Base-by-base conservation (phyloP, 2,888 invertebrate genomes). In the Epinotia demarniana region DNA sequence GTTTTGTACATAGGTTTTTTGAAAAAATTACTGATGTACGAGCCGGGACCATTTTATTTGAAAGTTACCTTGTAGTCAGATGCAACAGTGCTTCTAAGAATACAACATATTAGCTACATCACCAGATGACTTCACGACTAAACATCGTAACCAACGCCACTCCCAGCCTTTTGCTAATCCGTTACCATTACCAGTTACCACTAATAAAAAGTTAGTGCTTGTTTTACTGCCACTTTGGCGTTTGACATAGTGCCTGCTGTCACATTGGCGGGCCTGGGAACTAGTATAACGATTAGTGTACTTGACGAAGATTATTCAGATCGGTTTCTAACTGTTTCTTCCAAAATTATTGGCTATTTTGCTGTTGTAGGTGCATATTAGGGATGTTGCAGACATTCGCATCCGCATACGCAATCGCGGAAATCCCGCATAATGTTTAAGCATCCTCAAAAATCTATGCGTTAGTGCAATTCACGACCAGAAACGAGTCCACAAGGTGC, bases 151-250 rank as follows among this genome's bases (percentile, higher is more conserved):
- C 57, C 67, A 18, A 68, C 39, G 55, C 66, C 63, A 13, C 12
- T 63, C 63, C 33, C 53, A 55, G 19, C 64, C 33, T 53, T 73
- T 68, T 73, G 62, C 63, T 70, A 58, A 74, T 63, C 74, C 63
- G 49, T 74, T 74, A 63, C 33, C 33, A 8, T 33, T 33, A 74
- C 69, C 74, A 58, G 49, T 74, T 74, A 63, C 33, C 23, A 27
- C n/a, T 58, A 58, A 49, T 74, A 74, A 74, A 74, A 73, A 74
- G 27, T 69, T 69, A 63, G 64, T 19, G 57, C 69, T 19, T 8
- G 63, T 70, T 74, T 74, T 74, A 70, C 68, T 55, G 53, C 46
- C 63, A 43, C 46, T 53, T 74, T 57, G 46, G 27, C 39, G 49
- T 46, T 46, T 12, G 16, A 72, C 62, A 27, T 27, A 27, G 23